These are phyloP conservation scores for Sciurus carolinensis DNA, from an alignment of 2,797 vertebrate genomes.

Conservation along the genomic window DNA sequence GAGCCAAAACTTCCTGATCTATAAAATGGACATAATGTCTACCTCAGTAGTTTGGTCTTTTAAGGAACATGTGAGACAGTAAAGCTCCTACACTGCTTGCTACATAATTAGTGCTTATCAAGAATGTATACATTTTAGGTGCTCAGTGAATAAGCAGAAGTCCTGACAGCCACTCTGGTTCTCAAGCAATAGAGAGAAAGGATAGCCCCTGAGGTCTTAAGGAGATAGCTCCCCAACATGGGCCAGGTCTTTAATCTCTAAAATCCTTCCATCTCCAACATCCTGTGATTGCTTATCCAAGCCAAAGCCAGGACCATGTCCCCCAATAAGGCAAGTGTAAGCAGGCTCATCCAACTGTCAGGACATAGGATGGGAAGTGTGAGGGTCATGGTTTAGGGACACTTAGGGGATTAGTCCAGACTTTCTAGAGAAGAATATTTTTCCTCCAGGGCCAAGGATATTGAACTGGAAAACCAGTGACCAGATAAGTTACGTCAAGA, in stretches of 20 bases:
- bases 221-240: not conserved
- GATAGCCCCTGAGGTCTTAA: not conserved
- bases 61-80: not conserved
- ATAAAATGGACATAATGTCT: not conserved
- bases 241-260: not conserved
- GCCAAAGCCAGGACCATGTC: not conserved
- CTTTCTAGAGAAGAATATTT: not conserved
- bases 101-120: not conserved
- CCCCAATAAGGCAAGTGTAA: not conserved
- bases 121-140: not conserved
- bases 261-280: not conserved
- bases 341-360: not conserved
- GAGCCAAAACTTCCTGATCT: conserved; percentile 35
- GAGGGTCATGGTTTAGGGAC: not conserved
- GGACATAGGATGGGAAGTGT: not conserved
- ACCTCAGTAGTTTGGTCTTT: not conserved
- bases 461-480: not conserved
- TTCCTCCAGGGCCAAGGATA: not conserved
- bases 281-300: not conserved
- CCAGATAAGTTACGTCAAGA: not conserved
- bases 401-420: not conserved
- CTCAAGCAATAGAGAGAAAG: not conserved
- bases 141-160: not conserved
- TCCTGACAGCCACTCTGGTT: fast-evolving
- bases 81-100: not conserved